Evolutionary conservation across 2,888 invertebrate species (phyloP), one percentile per base, ranked within the genome.

Genomic region (Drosophila stalkeri): DNA sequence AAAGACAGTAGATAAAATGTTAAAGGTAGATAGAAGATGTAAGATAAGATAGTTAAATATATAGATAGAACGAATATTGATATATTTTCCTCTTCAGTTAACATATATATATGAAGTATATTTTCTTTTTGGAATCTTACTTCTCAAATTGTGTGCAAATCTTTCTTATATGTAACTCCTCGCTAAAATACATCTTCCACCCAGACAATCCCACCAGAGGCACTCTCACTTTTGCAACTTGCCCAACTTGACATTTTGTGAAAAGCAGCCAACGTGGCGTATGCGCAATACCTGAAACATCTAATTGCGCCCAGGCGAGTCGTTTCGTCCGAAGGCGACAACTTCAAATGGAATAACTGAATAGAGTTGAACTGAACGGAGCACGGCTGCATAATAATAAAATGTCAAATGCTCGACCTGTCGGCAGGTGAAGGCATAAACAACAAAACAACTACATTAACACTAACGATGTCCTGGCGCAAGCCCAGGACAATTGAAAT

Each of bases 261-360:
- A 14, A 51, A 3, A 7, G 4, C 35, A 56, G 64, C 44, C 23
- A 43, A 60, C 62, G 52, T 27, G 49, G 75, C 79, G 79, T 75
- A 78, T 78, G 79, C 43, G 72, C 64, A 61, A 75, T 56, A 52
- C n/a, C 20, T 9, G 54, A 39, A 33, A 52, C 20, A 56, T 49
- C 68, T 80, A 82, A 86, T 85, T 57, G 79, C 61, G 74, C 86
- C 89, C 86, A 77, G 81, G 77, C 70, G 86, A 72, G 77, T 72
- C 69, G 72, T 77, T 86, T 71, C 33, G 51, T 59, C 49, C n/a
- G 61, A 51, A 51, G 51, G 61, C 27, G 61, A 56, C 64, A 70
- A 51, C 62, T 70, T 63, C 49, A 70, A 75, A 78, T 81, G 71
- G 81, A 76, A 89, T 89, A 83, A 75, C 84, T 83, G 74, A 81